A percentile compares a stretch with the other conserved stretches of the same genome.
phyloP scores from a whole-genome alignment of 92 coral and sea anemone genomes.

The Chrysogorgia sp. region DNA sequence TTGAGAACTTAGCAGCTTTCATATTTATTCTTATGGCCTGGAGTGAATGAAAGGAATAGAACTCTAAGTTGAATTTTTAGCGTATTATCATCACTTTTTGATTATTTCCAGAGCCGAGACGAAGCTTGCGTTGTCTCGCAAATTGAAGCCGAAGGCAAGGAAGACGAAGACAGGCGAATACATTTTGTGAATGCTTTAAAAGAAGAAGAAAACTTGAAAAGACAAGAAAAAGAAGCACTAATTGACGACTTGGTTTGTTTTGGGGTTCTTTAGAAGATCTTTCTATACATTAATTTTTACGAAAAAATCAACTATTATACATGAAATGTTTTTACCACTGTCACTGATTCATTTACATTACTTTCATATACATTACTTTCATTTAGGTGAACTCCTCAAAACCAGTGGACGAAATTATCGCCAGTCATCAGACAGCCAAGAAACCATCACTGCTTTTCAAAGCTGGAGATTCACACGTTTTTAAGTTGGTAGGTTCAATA shows the following conservation, averaged over 20 bases:
- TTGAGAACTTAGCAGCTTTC: too few species aligned
- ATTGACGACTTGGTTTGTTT: constrained; percentile 74
- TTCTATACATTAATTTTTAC: background rate
- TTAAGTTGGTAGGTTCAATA: constrained; percentile 17
- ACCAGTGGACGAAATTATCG: constrained; percentile 88
- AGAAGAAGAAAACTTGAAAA: constrained; percentile 79
- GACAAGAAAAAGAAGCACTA: constrained; percentile 82
- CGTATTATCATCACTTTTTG: too few species aligned
- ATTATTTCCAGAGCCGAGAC: constrained; percentile 73
- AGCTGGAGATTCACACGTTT: constrained; percentile 42
- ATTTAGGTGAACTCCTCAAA: constrained; percentile 79
- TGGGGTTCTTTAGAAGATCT: background rate
- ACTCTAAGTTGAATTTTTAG: too few species aligned
- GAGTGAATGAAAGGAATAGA: too few species aligned
- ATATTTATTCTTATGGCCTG: too few species aligned
- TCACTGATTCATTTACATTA: background rate
- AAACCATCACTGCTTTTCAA: constrained; percentile 79
- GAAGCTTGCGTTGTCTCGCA: constrained; percentile 76
- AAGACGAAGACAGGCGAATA: constrained; percentile 66
- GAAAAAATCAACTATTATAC: background rate
- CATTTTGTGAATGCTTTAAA: constrained; percentile 70
- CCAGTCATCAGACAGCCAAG: constrained; percentile 88
- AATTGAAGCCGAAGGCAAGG: constrained; percentile 83
- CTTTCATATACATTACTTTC: background rate
- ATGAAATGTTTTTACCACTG: background rate